Evolutionary conservation across 2,888 invertebrate species (phyloP).

Genomic region (Diabrotica balteata): DNA sequence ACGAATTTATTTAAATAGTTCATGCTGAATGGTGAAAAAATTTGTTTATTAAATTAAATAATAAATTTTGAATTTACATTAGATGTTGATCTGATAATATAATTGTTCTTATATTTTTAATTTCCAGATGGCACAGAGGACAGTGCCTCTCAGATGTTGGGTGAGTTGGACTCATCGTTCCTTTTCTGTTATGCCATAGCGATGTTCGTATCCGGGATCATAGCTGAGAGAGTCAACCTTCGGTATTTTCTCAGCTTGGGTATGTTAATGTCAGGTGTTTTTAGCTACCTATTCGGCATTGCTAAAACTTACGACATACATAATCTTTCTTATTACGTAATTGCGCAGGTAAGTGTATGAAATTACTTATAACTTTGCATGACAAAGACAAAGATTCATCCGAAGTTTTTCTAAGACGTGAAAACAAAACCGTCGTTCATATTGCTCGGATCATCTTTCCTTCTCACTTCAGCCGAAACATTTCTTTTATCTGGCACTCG

Average conservation of each 20-base stretch:
- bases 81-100: too few relatives aligned
- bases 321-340: conserved; percentile 78
- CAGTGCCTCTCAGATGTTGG: conserved; percentile 80
- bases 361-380: background rate
- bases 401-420: too few relatives aligned
- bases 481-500: too few relatives aligned
- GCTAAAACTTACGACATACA: conserved; percentile 85
- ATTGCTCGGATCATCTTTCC: too few relatives aligned
- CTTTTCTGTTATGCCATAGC: conserved; percentile 90
- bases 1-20: too few relatives aligned
- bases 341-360: conserved; percentile 73
- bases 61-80: too few relatives aligned
- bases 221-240: conserved; percentile 91
- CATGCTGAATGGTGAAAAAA: too few relatives aligned
- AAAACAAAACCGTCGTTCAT: too few relatives aligned
- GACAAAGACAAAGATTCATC: too few relatives aligned
- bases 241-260: conserved; percentile 90
- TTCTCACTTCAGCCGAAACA: too few relatives aligned
- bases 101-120: conserved; percentile 33
- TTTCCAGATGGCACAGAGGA: conserved; percentile 69
- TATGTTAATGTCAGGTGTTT: conserved; percentile 87
- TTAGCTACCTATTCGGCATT: conserved; percentile 88
- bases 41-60: too few relatives aligned
- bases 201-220: conserved; percentile 90
- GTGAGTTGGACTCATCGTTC: conserved; percentile 89